Evolutionary conservation across 2,888 invertebrate genomes (phyloP).

Genomic region (Lasioglossum vierecki): DNA sequence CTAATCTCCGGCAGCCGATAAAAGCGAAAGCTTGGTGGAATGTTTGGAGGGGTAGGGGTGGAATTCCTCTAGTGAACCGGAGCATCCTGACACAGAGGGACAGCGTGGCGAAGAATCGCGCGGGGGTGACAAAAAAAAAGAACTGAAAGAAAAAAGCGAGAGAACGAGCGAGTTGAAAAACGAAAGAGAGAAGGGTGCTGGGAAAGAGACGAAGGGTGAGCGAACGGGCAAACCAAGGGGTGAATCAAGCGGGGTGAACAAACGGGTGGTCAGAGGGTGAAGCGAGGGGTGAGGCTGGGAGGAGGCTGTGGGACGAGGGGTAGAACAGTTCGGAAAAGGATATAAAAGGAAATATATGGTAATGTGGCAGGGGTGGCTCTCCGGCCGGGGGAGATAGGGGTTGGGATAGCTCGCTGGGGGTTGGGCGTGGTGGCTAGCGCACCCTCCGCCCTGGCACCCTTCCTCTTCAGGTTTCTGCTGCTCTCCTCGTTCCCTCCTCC

Average conservation of each 20-base stretch:
- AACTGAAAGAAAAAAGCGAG: background rate
- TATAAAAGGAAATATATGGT: slow-evolving; percentile 81
- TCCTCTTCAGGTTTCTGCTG: slow-evolving; percentile 53
- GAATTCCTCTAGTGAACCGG: slow-evolving; percentile 20
- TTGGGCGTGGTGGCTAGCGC: slow-evolving; percentile 82
- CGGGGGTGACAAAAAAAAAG: slow-evolving; percentile 5
- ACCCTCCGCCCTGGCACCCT: slow-evolving; percentile 61
- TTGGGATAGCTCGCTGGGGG: slow-evolving; percentile 78
- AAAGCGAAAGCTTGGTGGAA: slow-evolving; percentile 44
- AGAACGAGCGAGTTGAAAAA: slow-evolving; percentile 26
- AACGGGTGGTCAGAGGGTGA: slow-evolving; percentile 18
- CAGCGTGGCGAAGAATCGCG: background rate
- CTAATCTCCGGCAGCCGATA: slow-evolving; percentile 62
- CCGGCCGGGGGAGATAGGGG: slow-evolving; percentile 67
- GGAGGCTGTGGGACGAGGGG: slow-evolving; percentile 35
- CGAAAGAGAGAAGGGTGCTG: background rate
- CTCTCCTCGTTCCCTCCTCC: slow-evolving; percentile 3
- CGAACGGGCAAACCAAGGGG: background rate
- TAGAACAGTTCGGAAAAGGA: slow-evolving; percentile 77
- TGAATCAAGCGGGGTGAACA: slow-evolving; percentile 22
- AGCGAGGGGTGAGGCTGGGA: background rate
- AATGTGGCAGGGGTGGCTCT: slow-evolving; percentile 71
- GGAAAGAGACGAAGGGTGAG: background rate
- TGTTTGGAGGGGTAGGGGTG: slow-evolving; percentile 4
- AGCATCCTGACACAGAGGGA: slow-evolving; percentile 35